These are phyloP conservation scores for Lutraria lutraria DNA, from an alignment of 2,888 invertebrate genomes.

Conservation along the genomic window DNA sequence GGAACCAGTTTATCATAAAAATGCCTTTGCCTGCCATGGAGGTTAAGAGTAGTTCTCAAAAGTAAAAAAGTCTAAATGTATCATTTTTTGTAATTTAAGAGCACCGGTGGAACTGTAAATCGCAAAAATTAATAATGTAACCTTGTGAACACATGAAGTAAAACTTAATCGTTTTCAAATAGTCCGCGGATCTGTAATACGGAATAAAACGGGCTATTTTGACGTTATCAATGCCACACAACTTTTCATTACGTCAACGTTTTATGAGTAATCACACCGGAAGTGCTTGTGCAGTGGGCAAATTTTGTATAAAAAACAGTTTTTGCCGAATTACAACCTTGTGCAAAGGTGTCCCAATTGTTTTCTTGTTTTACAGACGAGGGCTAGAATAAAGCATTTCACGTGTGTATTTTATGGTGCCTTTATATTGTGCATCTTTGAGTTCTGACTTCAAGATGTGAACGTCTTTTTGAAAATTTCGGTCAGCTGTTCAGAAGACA, in stretches of 20 bases:
- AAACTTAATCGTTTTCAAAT: not conserved
- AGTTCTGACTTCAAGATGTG: not conserved
- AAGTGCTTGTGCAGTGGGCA: constrained; percentile 55
- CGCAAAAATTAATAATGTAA: no score
- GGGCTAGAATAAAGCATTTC: not conserved
- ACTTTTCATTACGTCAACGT: constrained; percentile 53
- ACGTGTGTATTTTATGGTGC: not conserved
- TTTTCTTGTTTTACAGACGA: not conserved
- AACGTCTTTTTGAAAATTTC: not conserved
- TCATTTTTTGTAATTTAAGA: no score
- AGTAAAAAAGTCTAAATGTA: no score
- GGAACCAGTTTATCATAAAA: no score
- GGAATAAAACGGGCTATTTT: not conserved
- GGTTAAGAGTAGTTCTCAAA: no score
- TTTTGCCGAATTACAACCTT: constrained; percentile 20
- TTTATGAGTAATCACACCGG: constrained; percentile 61
- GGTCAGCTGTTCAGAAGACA: constrained; percentile 15
- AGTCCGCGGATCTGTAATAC: not conserved
- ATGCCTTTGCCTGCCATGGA: no score
- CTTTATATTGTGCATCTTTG: not conserved
- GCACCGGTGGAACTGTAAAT: no score
- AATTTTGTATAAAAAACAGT: constrained; percentile 35
- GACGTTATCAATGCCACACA: not conserved
- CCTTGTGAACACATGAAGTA: no score
- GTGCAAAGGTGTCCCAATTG: constrained; percentile 2